Conservation (phyloP, 2,888 invertebrate genomes). For the Xanthia icteritia region DNA sequence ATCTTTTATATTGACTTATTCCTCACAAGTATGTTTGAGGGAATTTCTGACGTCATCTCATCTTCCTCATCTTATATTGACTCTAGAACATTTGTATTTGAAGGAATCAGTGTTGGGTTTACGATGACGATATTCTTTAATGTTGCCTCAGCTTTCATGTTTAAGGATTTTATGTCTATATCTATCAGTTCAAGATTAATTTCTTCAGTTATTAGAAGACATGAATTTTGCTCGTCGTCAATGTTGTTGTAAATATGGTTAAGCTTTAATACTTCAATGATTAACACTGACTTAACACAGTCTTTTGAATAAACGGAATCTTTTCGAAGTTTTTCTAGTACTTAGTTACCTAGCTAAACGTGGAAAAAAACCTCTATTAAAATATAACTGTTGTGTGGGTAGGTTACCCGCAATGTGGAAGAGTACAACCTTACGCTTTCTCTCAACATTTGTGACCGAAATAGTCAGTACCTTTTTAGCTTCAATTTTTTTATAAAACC, state of each 20-base stretch:
- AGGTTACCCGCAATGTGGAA: constrained; percentile 1
- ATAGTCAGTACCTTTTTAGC: neutral
- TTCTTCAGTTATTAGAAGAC: constrained; percentile 3
- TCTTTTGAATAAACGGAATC: too few relatives aligned
- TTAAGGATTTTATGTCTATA: neutral
- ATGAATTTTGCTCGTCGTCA: neutral
- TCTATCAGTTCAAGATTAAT: neutral
- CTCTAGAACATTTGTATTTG: constrained; percentile 6
- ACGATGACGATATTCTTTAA: neutral
- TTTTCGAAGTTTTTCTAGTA: neutral
- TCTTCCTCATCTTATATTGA: constrained; percentile 20
- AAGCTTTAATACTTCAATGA: neutral
- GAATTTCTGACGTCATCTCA: constrained; percentile 24
- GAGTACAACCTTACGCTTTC: neutral
- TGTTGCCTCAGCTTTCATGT: neutral
- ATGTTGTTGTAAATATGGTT: neutral
- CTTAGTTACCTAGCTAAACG: neutral
- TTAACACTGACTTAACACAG: neutral
- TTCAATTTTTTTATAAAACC: neutral
- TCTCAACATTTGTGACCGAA: neutral
- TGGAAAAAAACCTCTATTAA: neutral
- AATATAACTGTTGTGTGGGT: neutral
- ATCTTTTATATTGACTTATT: constrained; percentile 23
- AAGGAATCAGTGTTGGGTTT: constrained; percentile 3
- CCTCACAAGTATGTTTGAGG: constrained; percentile 16